These are phyloP conservation scores for Clepsis dumicolana DNA, from an alignment of 2,888 invertebrate species.

Conservation along the genomic window DNA sequence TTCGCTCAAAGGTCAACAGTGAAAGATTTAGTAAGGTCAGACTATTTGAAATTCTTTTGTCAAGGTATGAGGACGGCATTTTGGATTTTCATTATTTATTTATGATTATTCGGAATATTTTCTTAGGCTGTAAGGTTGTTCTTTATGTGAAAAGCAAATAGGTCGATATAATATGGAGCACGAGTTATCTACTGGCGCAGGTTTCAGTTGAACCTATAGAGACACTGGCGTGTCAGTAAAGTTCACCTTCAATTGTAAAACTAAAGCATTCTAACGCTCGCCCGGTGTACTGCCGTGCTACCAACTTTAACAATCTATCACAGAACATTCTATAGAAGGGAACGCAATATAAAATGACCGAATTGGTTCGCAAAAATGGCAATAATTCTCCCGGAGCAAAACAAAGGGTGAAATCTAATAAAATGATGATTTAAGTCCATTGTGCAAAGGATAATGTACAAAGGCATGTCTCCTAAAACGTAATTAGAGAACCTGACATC, in stretches of 20 bases:
- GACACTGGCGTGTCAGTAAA: conserved; percentile 26
- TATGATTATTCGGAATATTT: neutral
- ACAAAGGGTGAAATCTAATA: conserved; percentile 9
- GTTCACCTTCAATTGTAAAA: conserved; percentile 21
- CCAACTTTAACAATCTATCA: conserved; percentile 6
- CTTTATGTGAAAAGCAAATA: neutral
- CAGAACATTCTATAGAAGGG: neutral
- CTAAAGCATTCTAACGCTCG: conserved; percentile 4
- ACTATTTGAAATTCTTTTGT: neutral
- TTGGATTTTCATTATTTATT: neutral
- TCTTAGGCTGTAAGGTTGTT: neutral
- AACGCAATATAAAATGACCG: neutral
- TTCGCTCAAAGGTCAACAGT: neutral
- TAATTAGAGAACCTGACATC: conserved; percentile 19
- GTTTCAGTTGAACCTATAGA: conserved; percentile 31
- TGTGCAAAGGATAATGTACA: conserved; percentile 11
- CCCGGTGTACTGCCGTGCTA: neutral
- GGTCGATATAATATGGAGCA: neutral
- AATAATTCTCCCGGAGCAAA: neutral
- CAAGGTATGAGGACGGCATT: neutral
- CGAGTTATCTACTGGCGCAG: conserved; percentile 13
- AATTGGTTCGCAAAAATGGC: conserved; percentile 1
- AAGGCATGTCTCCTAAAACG: conserved; percentile 15
- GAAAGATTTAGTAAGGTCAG: neutral
- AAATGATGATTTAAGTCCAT: neutral